A percentile compares a stretch with the other conserved stretches of the same genome.
These are phyloP conservation scores for Melanotus villosus DNA, from an alignment of 2,888 invertebrate genomes.

Conservation along the genomic window DNA sequence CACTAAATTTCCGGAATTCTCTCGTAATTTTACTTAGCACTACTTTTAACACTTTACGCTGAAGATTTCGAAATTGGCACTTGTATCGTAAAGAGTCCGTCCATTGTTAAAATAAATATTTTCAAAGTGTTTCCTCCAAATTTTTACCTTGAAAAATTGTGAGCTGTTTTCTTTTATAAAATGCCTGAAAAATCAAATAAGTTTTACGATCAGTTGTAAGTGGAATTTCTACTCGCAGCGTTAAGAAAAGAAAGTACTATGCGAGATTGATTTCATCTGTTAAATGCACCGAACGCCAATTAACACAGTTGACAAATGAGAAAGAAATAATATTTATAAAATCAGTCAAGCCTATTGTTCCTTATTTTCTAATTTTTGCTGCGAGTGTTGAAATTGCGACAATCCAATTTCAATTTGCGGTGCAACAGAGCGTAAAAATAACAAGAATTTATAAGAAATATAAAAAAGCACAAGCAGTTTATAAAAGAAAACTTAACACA, in stretches of 20 bases:
- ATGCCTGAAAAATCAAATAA: constrained; percentile 12
- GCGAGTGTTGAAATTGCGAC: not conserved
- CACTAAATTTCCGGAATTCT: constrained; percentile 34
- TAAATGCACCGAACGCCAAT: constrained; percentile 6
- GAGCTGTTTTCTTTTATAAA: constrained; percentile 12
- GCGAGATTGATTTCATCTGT: constrained; percentile 27
- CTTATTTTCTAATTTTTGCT: not conserved
- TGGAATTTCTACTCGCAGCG: constrained; percentile 13
- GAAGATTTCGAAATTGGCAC: constrained; percentile 25
- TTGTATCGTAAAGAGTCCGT: constrained; percentile 26
- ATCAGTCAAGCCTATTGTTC: constrained; percentile 3
- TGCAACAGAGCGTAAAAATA: not conserved
- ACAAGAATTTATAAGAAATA: not conserved
- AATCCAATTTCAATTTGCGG: not conserved
- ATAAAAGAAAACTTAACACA: constrained; percentile 36
- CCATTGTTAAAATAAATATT: constrained; percentile 19
- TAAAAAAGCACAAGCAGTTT: constrained; percentile 10
- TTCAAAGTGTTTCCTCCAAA: constrained; percentile 13
- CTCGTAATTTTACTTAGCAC: constrained; percentile 10
- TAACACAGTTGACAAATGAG: constrained; percentile 17
- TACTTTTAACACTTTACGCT: constrained; percentile 32
- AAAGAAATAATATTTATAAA: constrained; percentile 17
- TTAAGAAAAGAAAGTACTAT: constrained; percentile 32
- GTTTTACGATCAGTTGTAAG: constrained; percentile 16
- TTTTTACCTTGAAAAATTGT: constrained; percentile 6